Base-by-base conservation (phyloP, 1,140 invertebrate species). In the Psix sp. region DNA sequence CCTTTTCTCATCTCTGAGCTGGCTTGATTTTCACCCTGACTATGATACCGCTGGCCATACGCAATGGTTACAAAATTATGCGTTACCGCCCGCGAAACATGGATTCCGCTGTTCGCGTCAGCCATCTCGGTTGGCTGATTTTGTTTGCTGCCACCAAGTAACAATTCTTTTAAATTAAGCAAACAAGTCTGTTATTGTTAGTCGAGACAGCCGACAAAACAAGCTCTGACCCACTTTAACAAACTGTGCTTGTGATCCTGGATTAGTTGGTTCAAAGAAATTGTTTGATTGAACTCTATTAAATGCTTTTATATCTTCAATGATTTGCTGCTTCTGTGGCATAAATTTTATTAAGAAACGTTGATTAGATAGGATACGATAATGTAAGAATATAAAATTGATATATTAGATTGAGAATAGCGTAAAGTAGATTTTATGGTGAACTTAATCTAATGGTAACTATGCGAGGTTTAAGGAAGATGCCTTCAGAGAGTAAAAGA, bases 11-110 rank as follows among this genome's bases (percentile, higher is more conserved):
- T 65, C 20, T 51, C 72, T 52, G 18, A 59, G 36, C 54, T 38
- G 49, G 43, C 57, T 46, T 54, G 46, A 35, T 65, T 76, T 31
- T 51, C 24, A 21, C 16, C 14, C 42, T 39, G 59, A 56, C 52
- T 65, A 49, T 66, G 35, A 74, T 68, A 54, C 18, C 48, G 26
- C 29, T 31, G 16, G 7, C 29, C 24, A 31, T 56, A 59, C 56
- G 49, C 59, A 43, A 52, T 42, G 39, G 40, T 71, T 40, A 56
- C 46, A 18, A 63, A 71, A 76, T 76, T 67, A 71, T 63, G 62
- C 54, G 49, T 52, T 31, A 52, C 48, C 66, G 62, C 46, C n/a
- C 67, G 35, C 54, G 56, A 72, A 76, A 66, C 66, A 71, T 45
- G 66, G 18, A 57, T 62, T 45, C 48, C 39, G 66, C 40, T 35